Evolutionary conservation across 53 echinoderm and acorn worm genomes (phyloP).

Genomic region (Holothuria scabra): DNA sequence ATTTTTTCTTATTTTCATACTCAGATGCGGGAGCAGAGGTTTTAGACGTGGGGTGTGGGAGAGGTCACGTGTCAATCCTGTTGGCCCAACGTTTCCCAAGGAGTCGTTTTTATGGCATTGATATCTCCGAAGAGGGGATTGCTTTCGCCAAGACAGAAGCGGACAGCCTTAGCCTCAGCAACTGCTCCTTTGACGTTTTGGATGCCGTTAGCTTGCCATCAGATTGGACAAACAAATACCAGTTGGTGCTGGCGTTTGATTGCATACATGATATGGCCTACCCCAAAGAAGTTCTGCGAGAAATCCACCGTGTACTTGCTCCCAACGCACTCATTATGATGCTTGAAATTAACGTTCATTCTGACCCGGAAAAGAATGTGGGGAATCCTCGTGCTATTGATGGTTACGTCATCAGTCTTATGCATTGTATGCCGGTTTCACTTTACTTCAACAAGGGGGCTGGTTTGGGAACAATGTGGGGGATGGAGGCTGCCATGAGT

Average conservation of each 20-base stretch:
- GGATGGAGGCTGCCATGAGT: slow-evolving; percentile 80
- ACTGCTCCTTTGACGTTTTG: slow-evolving; percentile 81
- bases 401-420: slow-evolving; percentile 96
- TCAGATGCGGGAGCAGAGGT: slow-evolving; percentile 78
- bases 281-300: slow-evolving; percentile 75
- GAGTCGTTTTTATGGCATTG: slow-evolving; percentile 85
- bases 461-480: slow-evolving; percentile 99
- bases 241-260: slow-evolving; percentile 85
- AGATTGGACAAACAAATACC: slow-evolving; percentile 82
- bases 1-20: not conserved
- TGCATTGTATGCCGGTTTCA: slow-evolving; percentile 99
- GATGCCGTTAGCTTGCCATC: slow-evolving; percentile 78
- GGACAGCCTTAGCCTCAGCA: slow-evolving; percentile 74
- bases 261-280: slow-evolving; percentile 91
- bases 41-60: slow-evolving; percentile 91
- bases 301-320: slow-evolving; percentile 78
- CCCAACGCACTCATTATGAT: slow-evolving; percentile 78
- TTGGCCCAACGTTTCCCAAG: slow-evolving; percentile 88
- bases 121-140: slow-evolving; percentile 90
- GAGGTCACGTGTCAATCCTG: slow-evolving; percentile 82
- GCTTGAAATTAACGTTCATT: slow-evolving; percentile 93
- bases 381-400: slow-evolving; percentile 93
- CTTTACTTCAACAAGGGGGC: slow-evolving; percentile 87
- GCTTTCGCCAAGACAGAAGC: slow-evolving; percentile 81
- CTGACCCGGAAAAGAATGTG: slow-evolving; percentile 85